Percentiles rank a stretch among this genome's conserved stretches.
Conservation (phyloP, 2,888 invertebrate genomes). For the Onthophagus sagittarius region DNA sequence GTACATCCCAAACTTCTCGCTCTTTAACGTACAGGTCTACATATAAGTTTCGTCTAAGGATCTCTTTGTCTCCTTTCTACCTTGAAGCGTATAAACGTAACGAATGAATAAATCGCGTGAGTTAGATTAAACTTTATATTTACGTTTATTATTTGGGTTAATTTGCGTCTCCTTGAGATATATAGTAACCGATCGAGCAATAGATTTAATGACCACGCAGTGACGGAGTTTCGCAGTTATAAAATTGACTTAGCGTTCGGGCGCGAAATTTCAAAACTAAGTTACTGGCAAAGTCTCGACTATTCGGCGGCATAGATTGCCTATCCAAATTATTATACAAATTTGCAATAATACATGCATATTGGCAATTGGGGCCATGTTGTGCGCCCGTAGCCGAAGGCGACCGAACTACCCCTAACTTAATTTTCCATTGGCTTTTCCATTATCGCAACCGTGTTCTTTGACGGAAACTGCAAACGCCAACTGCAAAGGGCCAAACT, state of each 20-base stretch:
- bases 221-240: slow-evolving; percentile 15
- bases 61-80: not conserved
- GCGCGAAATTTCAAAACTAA: slow-evolving; percentile 24
- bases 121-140: not conserved
- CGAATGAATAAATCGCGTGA: not conserved
- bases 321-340: slow-evolving; percentile 35
- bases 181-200: not conserved
- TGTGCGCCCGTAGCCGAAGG: slow-evolving; percentile 33
- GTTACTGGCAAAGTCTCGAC: slow-evolving; percentile 22
- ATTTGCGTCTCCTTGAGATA: not conserved
- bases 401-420: slow-evolving; percentile 32
- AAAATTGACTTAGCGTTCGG: slow-evolving; percentile 21
- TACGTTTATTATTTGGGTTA: not conserved
- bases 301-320: slow-evolving; percentile 28
- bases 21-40: slow-evolving; percentile 33
- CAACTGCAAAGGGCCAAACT: too few species aligned
- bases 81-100: not conserved
- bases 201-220: not conserved
- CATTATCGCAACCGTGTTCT: slow-evolving; percentile 26
- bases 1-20: not conserved
- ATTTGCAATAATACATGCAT: slow-evolving; percentile 37
- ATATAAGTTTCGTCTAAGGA: slow-evolving; percentile 33
- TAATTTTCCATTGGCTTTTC: slow-evolving; percentile 32
- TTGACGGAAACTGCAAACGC: slow-evolving; percentile 10
- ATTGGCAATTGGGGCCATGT: slow-evolving; percentile 32